These are phyloP conservation scores for Athalia rosae DNA, from an alignment of 2,888 invertebrate genomes.

Conservation along the genomic window DNA sequence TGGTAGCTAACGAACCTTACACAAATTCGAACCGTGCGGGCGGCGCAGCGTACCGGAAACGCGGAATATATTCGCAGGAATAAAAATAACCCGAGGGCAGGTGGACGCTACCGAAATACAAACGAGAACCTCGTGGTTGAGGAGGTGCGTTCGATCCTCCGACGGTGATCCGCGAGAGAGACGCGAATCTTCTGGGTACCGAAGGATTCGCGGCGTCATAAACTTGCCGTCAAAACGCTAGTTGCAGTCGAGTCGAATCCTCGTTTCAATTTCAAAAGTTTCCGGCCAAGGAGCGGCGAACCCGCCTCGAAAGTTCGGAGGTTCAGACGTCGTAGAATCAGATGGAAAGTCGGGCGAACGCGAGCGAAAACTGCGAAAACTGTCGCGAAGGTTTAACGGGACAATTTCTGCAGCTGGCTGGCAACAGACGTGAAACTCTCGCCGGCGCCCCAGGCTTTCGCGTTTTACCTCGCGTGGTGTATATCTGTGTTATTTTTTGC, in stretches of 20 bases:
- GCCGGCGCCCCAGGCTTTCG: not conserved
- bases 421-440: not conserved
- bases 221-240: no score
- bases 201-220: no score
- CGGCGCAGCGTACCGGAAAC: no score
- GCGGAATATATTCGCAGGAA: no score
- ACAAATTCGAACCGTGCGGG: no score
- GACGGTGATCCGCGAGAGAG: no score
- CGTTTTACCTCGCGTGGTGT: not conserved
- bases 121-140: no score
- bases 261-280: not conserved
- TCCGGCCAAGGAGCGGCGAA: not conserved
- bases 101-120: no score
- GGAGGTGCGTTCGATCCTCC: no score
- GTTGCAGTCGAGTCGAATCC: not conserved
- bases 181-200: no score
- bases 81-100: no score
- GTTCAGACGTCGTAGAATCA: not conserved
- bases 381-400: not conserved
- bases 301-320: not conserved
- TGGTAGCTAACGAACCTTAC: no score
- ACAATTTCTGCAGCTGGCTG: not conserved
- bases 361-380: not conserved
- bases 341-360: not conserved
- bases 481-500: not conserved